phyloP scores from a whole-genome alignment of 2,113 vertebrate genomes.

The Apeltes quadracus region DNA sequence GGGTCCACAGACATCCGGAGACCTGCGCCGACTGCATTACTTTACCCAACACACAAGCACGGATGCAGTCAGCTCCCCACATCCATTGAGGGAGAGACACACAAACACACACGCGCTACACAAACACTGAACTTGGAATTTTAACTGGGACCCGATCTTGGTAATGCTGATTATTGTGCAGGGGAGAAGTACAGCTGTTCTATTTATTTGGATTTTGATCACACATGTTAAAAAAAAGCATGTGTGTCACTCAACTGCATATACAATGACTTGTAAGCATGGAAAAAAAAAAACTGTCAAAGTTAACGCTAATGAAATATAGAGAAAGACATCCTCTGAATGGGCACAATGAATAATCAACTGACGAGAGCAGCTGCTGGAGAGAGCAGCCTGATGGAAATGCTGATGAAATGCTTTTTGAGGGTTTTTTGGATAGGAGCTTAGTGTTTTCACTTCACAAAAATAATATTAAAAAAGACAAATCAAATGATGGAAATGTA shows the following conservation, averaged over 20 bases:
- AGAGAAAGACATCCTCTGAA: constrained; percentile 10
- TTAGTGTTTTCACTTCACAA: neutral
- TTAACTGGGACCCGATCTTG: neutral
- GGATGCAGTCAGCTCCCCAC: neutral
- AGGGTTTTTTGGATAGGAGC: neutral
- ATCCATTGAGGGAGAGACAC: constrained; percentile 1
- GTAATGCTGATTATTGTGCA: neutral
- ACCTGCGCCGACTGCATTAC: constrained; percentile 70
- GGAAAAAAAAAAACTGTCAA: neutral
- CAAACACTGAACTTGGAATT: constrained; percentile 33
- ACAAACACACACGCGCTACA: constrained; percentile 18
- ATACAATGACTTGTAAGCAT: neutral
- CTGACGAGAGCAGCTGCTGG: constrained; percentile 46
- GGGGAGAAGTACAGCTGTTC: neutral
- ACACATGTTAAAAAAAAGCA: neutral
- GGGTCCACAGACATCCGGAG: constrained; percentile 81
- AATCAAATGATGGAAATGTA: neutral
- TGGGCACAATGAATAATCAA: constrained; percentile 17
- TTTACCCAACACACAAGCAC: constrained; percentile 22
- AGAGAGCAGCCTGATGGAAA: constrained; percentile 14
- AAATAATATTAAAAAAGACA: neutral
- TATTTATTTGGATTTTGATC: neutral
- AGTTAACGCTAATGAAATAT: constrained; percentile 6
- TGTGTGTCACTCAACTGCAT: neutral
- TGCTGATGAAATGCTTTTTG: constrained; percentile 14